Evolutionary conservation across 2,113 vertebrate species (phyloP).

Genomic region (Stercorarius parasiticus): DNA sequence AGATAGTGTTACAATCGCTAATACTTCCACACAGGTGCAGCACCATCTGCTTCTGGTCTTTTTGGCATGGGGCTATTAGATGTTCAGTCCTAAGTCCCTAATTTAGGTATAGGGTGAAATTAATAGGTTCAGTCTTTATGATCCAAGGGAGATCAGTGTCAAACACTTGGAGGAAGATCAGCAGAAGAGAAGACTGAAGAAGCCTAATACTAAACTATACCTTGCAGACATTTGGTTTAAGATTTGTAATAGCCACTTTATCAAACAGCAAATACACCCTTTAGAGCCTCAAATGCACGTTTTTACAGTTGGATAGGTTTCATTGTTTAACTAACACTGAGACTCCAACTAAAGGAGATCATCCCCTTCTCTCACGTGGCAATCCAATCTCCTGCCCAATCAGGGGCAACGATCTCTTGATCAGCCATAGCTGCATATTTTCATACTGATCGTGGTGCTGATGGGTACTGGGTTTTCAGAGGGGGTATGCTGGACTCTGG

Average conservation of each 20-base stretch:
- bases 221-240: background rate
- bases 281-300: background rate
- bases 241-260: background rate
- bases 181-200: background rate
- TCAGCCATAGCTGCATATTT: background rate
- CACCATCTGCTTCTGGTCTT: conserved; percentile 21
- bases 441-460: background rate
- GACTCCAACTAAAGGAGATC: background rate
- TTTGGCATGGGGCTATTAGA: background rate
- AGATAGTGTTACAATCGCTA: conserved; percentile 35
- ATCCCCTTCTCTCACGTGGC: rapidly evolving
- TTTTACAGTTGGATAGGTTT: background rate
- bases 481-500: background rate
- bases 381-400: too few relatives aligned
- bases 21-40: background rate
- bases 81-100: background rate
- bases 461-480: background rate
- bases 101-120: background rate
- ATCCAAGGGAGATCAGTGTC: background rate
- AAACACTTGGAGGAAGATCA: background rate
- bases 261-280: background rate
- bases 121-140: background rate
- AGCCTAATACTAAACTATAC: background rate
- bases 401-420: background rate
- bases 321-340: background rate